These are phyloP conservation scores for Nebria salina DNA, from an alignment of 2,888 invertebrate species.

Conservation along the genomic window DNA sequence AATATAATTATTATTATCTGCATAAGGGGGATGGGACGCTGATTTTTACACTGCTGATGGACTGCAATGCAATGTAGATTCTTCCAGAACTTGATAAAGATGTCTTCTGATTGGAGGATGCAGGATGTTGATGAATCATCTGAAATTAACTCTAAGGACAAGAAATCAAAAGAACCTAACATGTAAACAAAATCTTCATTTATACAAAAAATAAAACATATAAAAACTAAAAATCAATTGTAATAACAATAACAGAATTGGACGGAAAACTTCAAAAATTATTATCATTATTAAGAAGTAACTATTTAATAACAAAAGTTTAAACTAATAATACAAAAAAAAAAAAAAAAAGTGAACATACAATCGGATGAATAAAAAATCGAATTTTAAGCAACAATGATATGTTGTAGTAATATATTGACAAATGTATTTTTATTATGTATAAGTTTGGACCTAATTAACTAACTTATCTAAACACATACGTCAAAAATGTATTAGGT, in stretches of 20 bases:
- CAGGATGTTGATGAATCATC: too few species aligned
- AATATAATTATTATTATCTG: too few species aligned
- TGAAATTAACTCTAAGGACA: background rate
- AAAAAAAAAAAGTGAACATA: background rate
- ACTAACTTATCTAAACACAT: slow-evolving; percentile 46
- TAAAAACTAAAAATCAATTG: background rate
- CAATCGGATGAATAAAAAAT: slow-evolving; percentile 35
- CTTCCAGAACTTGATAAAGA: too few species aligned
- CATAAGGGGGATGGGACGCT: too few species aligned
- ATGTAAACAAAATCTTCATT: background rate
- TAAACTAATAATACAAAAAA: background rate
- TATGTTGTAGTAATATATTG: slow-evolving; percentile 46
- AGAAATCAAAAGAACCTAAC: background rate
- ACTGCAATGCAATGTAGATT: too few species aligned
- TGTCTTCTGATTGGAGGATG: too few species aligned
- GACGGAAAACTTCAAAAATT: background rate
- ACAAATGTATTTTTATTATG: slow-evolving; percentile 46
- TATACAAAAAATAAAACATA: background rate
- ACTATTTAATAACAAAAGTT: background rate
- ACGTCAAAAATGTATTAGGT: slow-evolving; percentile 46
- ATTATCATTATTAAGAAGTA: background rate
- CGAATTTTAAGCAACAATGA: slow-evolving; percentile 44
- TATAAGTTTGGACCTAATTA: slow-evolving; percentile 46
- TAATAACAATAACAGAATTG: background rate
- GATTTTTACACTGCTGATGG: too few species aligned